These are phyloP conservation scores for Nomada ruficornis DNA, from an alignment of 2,888 invertebrate genomes.

Conservation along the genomic window DNA sequence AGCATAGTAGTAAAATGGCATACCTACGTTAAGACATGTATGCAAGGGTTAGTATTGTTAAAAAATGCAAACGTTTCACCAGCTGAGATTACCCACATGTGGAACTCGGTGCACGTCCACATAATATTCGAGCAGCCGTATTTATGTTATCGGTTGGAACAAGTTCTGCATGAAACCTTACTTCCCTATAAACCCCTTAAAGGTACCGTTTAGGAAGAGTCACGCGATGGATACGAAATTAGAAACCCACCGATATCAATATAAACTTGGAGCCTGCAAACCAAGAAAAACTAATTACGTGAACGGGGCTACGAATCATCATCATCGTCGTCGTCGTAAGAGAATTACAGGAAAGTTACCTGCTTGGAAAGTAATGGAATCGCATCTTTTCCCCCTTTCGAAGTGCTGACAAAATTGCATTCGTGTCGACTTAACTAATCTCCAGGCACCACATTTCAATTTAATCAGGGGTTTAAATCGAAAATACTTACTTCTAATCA, in stretches of 20 bases:
- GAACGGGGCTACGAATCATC: slow-evolving; percentile 51
- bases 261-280: slow-evolving; percentile 47
- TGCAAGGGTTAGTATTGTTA: background rate
- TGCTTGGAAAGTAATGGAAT: slow-evolving; percentile 52
- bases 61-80: slow-evolving; percentile 13
- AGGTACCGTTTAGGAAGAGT: slow-evolving; percentile 24
- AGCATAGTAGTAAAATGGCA: no score
- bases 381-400: slow-evolving; percentile 42
- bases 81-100: background rate
- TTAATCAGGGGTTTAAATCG: slow-evolving; percentile 34
- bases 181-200: background rate
- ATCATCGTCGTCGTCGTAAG: slow-evolving; percentile 55
- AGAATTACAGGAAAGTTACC: slow-evolving; percentile 61
- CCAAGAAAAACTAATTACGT: slow-evolving; percentile 65
- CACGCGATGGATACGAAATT: slow-evolving; percentile 31
- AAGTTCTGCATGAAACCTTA: slow-evolving; percentile 4
- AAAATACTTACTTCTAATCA: background rate
- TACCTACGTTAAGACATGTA: background rate
- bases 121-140: slow-evolving; percentile 9
- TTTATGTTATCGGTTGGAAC: background rate
- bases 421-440: slow-evolving; percentile 43
- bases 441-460: slow-evolving; percentile 31
- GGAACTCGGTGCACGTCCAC: slow-evolving; percentile 15
- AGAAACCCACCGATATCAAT: slow-evolving; percentile 22
- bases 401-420: slow-evolving; percentile 52